phyloP scores from a whole-genome alignment of 2,888 invertebrate genomes.

The Drosophila pegasa region DNA sequence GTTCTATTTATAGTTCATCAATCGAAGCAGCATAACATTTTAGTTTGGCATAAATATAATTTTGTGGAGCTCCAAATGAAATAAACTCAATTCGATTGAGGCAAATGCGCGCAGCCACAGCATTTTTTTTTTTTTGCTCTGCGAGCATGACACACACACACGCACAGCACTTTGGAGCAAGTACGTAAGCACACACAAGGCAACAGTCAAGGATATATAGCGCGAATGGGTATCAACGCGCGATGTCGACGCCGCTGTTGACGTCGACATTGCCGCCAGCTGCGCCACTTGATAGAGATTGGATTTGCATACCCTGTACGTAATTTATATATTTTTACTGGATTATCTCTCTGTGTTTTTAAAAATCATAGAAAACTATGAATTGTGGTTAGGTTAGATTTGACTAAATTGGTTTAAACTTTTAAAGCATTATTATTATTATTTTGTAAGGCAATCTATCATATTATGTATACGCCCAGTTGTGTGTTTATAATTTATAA shows the following conservation, averaged over 20 bases:
- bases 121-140: slow-evolving; percentile 25
- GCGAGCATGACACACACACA: slow-evolving; percentile 9
- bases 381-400: background rate
- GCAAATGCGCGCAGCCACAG: slow-evolving; percentile 34
- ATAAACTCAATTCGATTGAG: slow-evolving; percentile 32
- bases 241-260: slow-evolving; percentile 15
- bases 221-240: slow-evolving; percentile 46
- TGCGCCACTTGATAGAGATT: slow-evolving; percentile 39
- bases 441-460: too few relatives aligned
- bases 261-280: slow-evolving; percentile 41
- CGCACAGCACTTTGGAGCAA: slow-evolving; percentile 33
- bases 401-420: background rate
- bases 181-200: slow-evolving; percentile 65
- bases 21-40: slow-evolving; percentile 28
- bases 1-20: slow-evolving; percentile 25
- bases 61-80: slow-evolving; percentile 33
- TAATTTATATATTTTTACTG: background rate
- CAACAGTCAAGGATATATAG: slow-evolving; percentile 71
- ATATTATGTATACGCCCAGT: background rate
- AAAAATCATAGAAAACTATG: background rate
- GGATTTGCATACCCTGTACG: slow-evolving; percentile 43
- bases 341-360: background rate
- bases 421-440: too few relatives aligned
- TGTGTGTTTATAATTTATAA: too few relatives aligned
- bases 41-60: slow-evolving; percentile 24